Conservation (phyloP, 35 echinoderm and acorn worm species). For the Patiria miniata region DNA sequence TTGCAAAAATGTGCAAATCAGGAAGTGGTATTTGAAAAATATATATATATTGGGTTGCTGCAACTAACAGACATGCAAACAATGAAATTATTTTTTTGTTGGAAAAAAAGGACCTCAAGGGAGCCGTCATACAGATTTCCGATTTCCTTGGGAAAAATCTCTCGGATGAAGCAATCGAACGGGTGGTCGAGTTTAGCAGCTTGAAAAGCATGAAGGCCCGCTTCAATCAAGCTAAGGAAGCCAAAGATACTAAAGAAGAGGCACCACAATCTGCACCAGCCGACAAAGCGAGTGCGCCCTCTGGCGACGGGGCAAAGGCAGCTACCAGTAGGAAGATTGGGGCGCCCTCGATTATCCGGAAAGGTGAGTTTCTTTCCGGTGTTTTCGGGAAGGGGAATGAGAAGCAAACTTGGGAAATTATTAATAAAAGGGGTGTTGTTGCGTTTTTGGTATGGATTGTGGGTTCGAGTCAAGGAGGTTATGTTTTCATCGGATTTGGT, state of each 20-base stretch:
- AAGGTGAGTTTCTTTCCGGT: background rate
- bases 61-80: too few species aligned
- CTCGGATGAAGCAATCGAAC: conserved; percentile 41
- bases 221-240: conserved; percentile 23
- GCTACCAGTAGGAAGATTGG: background rate
- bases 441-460: too few species aligned
- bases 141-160: conserved; percentile 65
- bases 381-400: too few species aligned
- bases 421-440: too few species aligned
- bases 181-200: conserved; percentile 35
- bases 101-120: conserved; percentile 29
- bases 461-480: too few species aligned
- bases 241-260: background rate
- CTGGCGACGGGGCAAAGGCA: background rate
- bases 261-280: too few species aligned
- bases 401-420: too few species aligned
- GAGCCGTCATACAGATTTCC: conserved; percentile 46
- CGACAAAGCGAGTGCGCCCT: background rate
- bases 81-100: too few species aligned
- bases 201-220: conserved; percentile 63
- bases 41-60: too few species aligned
- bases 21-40: too few species aligned
- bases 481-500: too few species aligned
- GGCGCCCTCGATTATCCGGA: background rate
- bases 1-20: too few species aligned